These are phyloP conservation scores for Campopleginae sp. DNA, from an alignment of 2,888 invertebrate genomes.

Conservation along the genomic window DNA sequence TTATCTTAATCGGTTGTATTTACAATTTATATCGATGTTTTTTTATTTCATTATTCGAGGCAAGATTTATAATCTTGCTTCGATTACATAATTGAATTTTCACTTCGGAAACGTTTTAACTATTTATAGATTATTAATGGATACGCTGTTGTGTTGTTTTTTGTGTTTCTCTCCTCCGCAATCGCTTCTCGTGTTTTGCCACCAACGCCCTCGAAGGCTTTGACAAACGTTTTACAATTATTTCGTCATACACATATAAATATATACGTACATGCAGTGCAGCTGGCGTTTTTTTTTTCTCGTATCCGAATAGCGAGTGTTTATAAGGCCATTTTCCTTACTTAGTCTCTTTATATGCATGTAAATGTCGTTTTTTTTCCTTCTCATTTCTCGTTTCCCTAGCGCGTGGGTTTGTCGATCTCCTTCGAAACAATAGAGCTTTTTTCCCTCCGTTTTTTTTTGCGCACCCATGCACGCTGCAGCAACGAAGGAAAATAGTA, in stretches of 20 bases:
- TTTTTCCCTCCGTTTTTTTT: not conserved
- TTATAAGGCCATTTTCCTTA: constrained; percentile 60
- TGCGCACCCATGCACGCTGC: constrained; percentile 29
- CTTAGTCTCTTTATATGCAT: constrained; percentile 38
- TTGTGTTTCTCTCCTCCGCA: constrained; percentile 30
- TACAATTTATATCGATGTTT: constrained; percentile 49
- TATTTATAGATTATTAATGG: constrained; percentile 59
- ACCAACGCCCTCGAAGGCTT: constrained; percentile 50
- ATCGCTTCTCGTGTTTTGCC: constrained; percentile 48
- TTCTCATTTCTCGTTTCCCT: constrained; percentile 53
- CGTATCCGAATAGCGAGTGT: constrained; percentile 53
- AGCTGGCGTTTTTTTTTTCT: constrained; percentile 15
- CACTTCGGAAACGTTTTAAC: constrained; percentile 40
- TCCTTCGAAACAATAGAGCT: constrained; percentile 50
- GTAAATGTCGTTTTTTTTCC: constrained; percentile 36
- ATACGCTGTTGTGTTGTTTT: constrained; percentile 40
- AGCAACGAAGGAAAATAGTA: constrained; percentile 1
- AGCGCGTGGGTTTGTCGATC: constrained; percentile 57
- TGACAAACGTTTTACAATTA: constrained; percentile 63
- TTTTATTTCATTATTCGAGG: constrained; percentile 33
- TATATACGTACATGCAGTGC: constrained; percentile 15
- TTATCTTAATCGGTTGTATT: constrained; percentile 56
- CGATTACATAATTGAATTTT: constrained; percentile 39
- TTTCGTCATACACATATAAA: constrained; percentile 53
- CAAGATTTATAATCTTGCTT: constrained; percentile 62